phyloP scores from a whole-genome alignment of 2,113 vertebrate species.

The Rhizomys pruinosus region DNA sequence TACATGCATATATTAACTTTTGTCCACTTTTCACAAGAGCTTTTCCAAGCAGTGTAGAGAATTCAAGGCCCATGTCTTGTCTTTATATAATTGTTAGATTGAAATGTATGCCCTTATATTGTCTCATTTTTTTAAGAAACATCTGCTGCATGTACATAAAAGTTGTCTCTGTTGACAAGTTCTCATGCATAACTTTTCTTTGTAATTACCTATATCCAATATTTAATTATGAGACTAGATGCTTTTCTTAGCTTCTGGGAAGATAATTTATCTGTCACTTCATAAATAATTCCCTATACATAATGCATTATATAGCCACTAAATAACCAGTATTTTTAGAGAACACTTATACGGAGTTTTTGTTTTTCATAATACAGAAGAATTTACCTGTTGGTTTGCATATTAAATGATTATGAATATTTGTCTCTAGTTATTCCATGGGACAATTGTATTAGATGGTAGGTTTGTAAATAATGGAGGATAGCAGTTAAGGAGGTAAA shows the following conservation, averaged over 20 bases:
- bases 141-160: background rate
- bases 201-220: background rate
- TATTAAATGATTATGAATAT: background rate
- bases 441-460: background rate
- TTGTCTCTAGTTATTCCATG: background rate
- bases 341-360: background rate
- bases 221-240: constrained; percentile 55
- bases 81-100: background rate
- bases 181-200: background rate
- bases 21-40: background rate
- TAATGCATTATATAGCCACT: background rate
- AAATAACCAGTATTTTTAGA: constrained; percentile 19
- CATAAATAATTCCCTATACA: constrained; percentile 25
- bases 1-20: background rate
- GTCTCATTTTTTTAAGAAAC: background rate
- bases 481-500: background rate
- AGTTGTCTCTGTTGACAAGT: background rate
- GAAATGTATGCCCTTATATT: background rate
- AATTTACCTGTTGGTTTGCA: background rate
- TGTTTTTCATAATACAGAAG: background rate
- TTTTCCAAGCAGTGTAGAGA: background rate
- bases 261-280: constrained; percentile 27
- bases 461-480: background rate
- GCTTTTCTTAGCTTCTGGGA: background rate
- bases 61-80: background rate